Evolutionary conservation across 2,797 vertebrate species (phyloP).

Genomic region (Etheostoma perlongum): DNA sequence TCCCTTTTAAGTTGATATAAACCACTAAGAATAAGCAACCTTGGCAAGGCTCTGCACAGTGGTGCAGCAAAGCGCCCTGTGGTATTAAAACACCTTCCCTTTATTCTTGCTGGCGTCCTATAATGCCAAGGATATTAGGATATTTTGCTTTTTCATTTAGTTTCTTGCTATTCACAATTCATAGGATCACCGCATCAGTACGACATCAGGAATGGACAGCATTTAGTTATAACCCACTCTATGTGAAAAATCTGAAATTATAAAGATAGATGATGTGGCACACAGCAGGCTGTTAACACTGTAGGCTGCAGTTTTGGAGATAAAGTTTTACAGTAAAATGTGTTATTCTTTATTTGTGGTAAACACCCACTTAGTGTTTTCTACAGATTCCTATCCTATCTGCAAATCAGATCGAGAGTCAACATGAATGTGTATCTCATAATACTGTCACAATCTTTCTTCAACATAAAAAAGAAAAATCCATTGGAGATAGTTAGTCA

Average conservation of each 20-base stretch:
- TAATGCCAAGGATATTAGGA: constrained; percentile 44
- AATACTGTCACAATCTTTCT: not conserved
- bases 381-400: constrained; percentile 20
- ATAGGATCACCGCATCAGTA: constrained; percentile 41
- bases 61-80: constrained; percentile 20
- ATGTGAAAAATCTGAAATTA: constrained; percentile 48
- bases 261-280: constrained; percentile 32
- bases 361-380: constrained; percentile 49
- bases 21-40: constrained; percentile 54
- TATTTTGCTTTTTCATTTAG: constrained; percentile 49
- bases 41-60: constrained; percentile 35
- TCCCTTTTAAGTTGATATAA: constrained; percentile 54
- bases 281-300: constrained; percentile 29
- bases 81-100: constrained; percentile 64
- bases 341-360: constrained; percentile 44
- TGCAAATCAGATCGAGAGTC: constrained; percentile 21
- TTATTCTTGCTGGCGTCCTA: constrained; percentile 37
- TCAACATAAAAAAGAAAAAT: not conserved
- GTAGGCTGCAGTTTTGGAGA: constrained; percentile 38
- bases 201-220: constrained; percentile 55
- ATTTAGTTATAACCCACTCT: constrained; percentile 61
- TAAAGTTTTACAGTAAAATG: constrained; percentile 26
- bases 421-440: not conserved
- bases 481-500: not conserved
- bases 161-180: constrained; percentile 48